These are phyloP conservation scores for Acanthurus lineatus DNA, from an alignment of 2,797 vertebrate species.

Conservation along the genomic window DNA sequence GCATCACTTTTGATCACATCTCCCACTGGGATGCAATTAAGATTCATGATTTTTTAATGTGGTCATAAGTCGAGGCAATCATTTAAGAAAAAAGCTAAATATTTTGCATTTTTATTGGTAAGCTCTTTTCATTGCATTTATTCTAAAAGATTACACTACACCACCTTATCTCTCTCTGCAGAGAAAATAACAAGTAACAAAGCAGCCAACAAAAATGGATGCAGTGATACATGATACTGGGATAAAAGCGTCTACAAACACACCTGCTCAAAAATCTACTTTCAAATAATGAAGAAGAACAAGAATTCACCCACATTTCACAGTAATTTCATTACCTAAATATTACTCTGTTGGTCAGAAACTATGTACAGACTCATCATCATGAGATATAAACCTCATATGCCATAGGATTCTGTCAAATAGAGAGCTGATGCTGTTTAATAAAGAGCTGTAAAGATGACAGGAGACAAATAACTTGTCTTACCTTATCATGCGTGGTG, in stretches of 20 bases:
- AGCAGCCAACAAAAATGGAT: conserved; percentile 23
- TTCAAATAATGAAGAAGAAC: conserved; percentile 26
- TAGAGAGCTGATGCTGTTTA: conserved; percentile 12
- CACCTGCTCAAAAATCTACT: conserved; percentile 29
- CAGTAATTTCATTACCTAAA: conserved; percentile 55
- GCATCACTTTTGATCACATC: conserved; percentile 57
- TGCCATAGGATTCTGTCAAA: too few relatives aligned
- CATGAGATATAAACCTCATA: conserved; percentile 26
- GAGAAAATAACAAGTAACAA: conserved; percentile 11
- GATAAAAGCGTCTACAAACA: conserved; percentile 26
- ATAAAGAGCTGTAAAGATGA: conserved; percentile 44
- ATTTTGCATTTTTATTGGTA: conserved; percentile 65
- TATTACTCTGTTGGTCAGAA: conserved; percentile 27
- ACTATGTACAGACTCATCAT: conserved; percentile 29
- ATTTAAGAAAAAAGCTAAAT: conserved; percentile 42
- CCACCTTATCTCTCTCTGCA: conserved; percentile 3
- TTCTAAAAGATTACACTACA: conserved; percentile 39
- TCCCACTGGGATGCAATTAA: conserved; percentile 64
- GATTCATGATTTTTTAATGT: conserved; percentile 78
- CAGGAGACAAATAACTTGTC: conserved; percentile 40
- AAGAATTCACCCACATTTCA: conserved; percentile 17
- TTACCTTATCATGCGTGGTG: conserved; percentile 30
- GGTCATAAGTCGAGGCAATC: conserved; percentile 70
- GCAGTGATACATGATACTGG: conserved; percentile 18
- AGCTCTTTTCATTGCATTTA: conserved; percentile 55